A percentile compares a stretch with the other conserved stretches of the same genome.
phyloP scores from a whole-genome alignment of 2,888 invertebrate genomes.

The Teleogryllus oceanicus region DNA sequence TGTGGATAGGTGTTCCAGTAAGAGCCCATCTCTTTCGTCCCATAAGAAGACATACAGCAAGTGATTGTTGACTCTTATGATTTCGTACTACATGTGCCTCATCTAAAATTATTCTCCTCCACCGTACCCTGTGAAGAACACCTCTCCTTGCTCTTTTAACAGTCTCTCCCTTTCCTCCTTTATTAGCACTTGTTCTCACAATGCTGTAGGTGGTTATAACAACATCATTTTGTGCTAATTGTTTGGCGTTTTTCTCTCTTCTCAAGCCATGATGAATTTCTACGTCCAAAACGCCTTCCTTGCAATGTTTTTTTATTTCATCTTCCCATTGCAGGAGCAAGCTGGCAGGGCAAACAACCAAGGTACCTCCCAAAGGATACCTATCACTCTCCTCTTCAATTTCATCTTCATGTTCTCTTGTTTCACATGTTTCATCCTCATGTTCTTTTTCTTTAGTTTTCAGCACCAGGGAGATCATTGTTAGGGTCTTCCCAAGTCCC shows the following conservation, averaged over 20 bases:
- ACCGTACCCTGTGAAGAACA: conserved; percentile 65
- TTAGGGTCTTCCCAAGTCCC: conserved; percentile 80
- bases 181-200: conserved; percentile 46
- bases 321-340: conserved; percentile 85
- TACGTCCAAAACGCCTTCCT: conserved; percentile 59
- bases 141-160: conserved; percentile 43
- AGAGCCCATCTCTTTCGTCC: conserved; percentile 74
- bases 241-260: conserved; percentile 55
- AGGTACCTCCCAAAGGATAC: conserved; percentile 59
- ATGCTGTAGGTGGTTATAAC: conserved; percentile 89
- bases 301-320: conserved; percentile 54
- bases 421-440: conserved; percentile 29
- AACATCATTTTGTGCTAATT: conserved; percentile 68
- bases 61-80: conserved; percentile 71
- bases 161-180: not conserved
- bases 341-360: conserved; percentile 92
- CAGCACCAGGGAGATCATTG: conserved; percentile 72
- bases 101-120: conserved; percentile 86
- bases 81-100: conserved; percentile 93
- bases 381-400: conserved; percentile 36
- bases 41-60: conserved; percentile 63
- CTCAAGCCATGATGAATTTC: conserved; percentile 67
- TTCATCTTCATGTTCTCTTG: conserved; percentile 41
- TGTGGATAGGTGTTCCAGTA: conserved; percentile 94
- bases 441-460: conserved; percentile 51